Evolutionary conservation across 2,888 invertebrate genomes (phyloP).

Genomic region (Mimumesa dahlbomi): DNA sequence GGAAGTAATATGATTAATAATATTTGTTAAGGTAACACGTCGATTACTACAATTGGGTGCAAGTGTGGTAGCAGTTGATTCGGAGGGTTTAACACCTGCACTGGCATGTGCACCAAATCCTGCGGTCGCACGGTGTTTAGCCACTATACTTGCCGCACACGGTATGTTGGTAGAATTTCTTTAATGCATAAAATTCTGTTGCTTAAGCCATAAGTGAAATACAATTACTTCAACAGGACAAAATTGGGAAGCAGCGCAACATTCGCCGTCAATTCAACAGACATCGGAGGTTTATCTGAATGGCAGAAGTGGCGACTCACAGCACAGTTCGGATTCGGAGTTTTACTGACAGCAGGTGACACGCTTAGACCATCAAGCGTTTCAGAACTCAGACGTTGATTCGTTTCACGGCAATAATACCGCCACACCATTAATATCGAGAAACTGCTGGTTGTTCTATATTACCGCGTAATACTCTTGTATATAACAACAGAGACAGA

Average conservation of each 20-base stretch:
- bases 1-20: too few species aligned
- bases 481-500: neutral
- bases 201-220: neutral
- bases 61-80: constrained; percentile 83
- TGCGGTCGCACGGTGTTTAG: constrained; percentile 84
- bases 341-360: constrained; percentile 71
- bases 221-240: constrained; percentile 56
- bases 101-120: constrained; percentile 84
- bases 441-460: constrained; percentile 45
- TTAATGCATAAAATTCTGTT: neutral
- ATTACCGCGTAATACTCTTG: constrained; percentile 21
- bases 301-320: constrained; percentile 68
- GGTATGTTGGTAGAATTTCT: constrained; percentile 52
- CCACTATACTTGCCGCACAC: constrained; percentile 81
- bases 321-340: constrained; percentile 74
- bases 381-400: constrained; percentile 34
- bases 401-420: constrained; percentile 28
- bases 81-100: constrained; percentile 84
- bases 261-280: constrained; percentile 73
- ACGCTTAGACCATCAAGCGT: constrained; percentile 53
- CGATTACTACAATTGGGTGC: constrained; percentile 83
- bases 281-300: constrained; percentile 73
- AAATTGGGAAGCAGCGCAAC: constrained; percentile 69
- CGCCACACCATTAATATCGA: constrained; percentile 38
- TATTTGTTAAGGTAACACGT: constrained; percentile 79